These are phyloP conservation scores for Tryphoninae sp. DNA, from an alignment of 2,888 invertebrate genomes.

Conservation along the genomic window DNA sequence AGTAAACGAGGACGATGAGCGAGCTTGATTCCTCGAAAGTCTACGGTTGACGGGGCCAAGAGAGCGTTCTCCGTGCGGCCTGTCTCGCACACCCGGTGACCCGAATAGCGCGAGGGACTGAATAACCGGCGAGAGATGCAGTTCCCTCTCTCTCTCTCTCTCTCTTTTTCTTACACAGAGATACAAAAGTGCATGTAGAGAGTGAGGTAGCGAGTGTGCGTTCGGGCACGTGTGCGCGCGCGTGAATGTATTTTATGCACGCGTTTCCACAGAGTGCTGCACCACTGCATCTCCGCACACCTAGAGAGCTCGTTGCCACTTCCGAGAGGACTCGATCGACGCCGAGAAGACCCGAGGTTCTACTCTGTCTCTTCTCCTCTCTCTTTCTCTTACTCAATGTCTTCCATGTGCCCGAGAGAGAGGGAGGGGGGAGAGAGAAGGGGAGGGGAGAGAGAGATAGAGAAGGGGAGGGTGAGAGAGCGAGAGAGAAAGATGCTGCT, in stretches of 20 bases:
- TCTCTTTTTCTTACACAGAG: conserved; percentile 7
- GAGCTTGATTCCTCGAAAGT: conserved; percentile 55
- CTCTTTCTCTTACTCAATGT: not conserved
- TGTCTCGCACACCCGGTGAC: conserved; percentile 64
- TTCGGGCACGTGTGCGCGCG: conserved; percentile 37
- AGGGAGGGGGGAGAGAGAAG: not conserved
- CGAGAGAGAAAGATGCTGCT: conserved; percentile 31
- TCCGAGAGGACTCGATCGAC: conserved; percentile 70
- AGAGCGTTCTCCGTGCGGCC: conserved; percentile 51
- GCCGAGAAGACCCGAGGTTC: conserved; percentile 69
- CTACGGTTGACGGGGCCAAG: conserved; percentile 48
- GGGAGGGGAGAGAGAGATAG: not conserved
- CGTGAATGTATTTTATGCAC: not conserved
- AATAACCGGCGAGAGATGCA: conserved; percentile 65
- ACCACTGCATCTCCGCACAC: conserved; percentile 53
- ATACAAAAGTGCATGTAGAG: too few relatives aligned
- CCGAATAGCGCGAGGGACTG: conserved; percentile 66
- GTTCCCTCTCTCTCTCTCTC: conserved; percentile 32
- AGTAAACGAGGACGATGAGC: conserved; percentile 6
- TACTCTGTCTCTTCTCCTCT: conserved; percentile 30
- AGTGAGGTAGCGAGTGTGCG: too few relatives aligned
- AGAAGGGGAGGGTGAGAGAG: conserved; percentile 21
- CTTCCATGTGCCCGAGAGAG: conserved; percentile 41
- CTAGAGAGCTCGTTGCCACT: conserved; percentile 38
- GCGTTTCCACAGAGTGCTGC: conserved; percentile 10